These are phyloP conservation scores for Apteryx owenii DNA, from an alignment of 2,113 vertebrate species.

Conservation along the genomic window DNA sequence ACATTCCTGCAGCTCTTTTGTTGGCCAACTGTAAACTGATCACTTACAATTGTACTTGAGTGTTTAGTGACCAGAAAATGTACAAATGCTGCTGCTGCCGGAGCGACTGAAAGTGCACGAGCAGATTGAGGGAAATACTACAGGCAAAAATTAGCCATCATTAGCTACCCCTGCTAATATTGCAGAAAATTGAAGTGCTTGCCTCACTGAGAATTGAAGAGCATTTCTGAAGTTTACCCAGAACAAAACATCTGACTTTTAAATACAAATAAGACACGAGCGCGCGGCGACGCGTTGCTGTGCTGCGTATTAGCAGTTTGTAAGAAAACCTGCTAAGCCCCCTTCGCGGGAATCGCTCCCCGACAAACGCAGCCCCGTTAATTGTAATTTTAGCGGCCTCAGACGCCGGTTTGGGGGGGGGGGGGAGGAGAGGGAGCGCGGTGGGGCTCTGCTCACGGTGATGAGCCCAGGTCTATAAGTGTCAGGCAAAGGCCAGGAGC, in stretches of 20 bases:
- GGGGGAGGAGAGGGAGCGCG: neutral
- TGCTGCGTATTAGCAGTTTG: neutral
- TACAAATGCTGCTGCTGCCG: conserved; percentile 80
- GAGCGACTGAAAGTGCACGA: conserved; percentile 78
- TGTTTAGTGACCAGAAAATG: conserved; percentile 91
- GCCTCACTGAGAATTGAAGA: conserved; percentile 83
- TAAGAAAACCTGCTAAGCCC: conserved; percentile 28
- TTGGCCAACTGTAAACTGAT: conserved; percentile 80
- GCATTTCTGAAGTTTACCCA: conserved; percentile 78
- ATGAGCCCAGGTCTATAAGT: neutral
- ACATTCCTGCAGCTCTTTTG: conserved; percentile 74
- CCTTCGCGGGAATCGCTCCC: conserved; percentile 18
- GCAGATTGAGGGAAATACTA: conserved; percentile 83
- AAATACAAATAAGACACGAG: conserved; percentile 43
- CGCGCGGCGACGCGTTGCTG: neutral
- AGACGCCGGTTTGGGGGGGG: neutral
- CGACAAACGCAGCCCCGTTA: conserved; percentile 3
- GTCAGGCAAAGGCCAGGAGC: conserved; percentile 52
- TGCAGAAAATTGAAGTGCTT: conserved; percentile 83
- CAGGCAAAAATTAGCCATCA: conserved; percentile 84
- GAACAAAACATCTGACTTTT: conserved; percentile 70
- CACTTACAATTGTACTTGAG: conserved; percentile 81
- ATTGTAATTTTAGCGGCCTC: conserved; percentile 34
- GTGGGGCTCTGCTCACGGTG: neutral
- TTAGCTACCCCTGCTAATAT: conserved; percentile 83